These are phyloP conservation scores for Xylota segnis DNA, from an alignment of 2,888 invertebrate genomes.

Conservation along the genomic window DNA sequence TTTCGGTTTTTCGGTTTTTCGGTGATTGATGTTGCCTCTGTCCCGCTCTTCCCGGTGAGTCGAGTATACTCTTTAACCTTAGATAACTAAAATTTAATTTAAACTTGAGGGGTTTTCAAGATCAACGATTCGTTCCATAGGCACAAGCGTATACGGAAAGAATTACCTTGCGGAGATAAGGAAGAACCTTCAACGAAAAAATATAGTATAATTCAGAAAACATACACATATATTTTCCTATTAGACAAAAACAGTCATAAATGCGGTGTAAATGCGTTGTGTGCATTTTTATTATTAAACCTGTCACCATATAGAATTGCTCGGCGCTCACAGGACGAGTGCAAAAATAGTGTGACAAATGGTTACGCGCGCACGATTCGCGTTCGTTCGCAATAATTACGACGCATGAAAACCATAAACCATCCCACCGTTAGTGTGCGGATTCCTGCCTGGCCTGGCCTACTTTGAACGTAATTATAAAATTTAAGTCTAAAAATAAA, in stretches of 20 bases:
- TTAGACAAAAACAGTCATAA: slow-evolving; percentile 12
- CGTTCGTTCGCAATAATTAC: slow-evolving; percentile 46
- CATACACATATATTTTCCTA: background rate
- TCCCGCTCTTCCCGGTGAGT: slow-evolving; percentile 12
- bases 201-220: background rate
- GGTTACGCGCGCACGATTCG: slow-evolving; percentile 10
- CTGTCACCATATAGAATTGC: background rate
- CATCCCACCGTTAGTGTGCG: slow-evolving; percentile 41
- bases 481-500: slow-evolving; percentile 67
- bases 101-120: slow-evolving; percentile 62
- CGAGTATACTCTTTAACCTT: slow-evolving; percentile 23
- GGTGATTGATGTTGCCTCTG: slow-evolving; percentile 61
- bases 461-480: slow-evolving; percentile 69
- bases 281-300: slow-evolving; percentile 58
- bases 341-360: slow-evolving; percentile 48
- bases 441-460: slow-evolving; percentile 62
- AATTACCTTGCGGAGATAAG: slow-evolving; percentile 41
- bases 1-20: too few species aligned
- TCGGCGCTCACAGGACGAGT: slow-evolving; percentile 49
- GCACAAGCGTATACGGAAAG: slow-evolving; percentile 24
- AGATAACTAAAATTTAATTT: slow-evolving; percentile 7
- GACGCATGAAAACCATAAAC: slow-evolving; percentile 61
- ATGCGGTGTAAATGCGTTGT: slow-evolving; percentile 44
- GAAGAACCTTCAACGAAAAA: slow-evolving; percentile 64
- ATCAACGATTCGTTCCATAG: slow-evolving; percentile 37